Percentiles rank a stretch among this genome's conserved stretches.
Conservation (phyloP, 1,140 invertebrate species). For the Neodiprion lecontei region DNA sequence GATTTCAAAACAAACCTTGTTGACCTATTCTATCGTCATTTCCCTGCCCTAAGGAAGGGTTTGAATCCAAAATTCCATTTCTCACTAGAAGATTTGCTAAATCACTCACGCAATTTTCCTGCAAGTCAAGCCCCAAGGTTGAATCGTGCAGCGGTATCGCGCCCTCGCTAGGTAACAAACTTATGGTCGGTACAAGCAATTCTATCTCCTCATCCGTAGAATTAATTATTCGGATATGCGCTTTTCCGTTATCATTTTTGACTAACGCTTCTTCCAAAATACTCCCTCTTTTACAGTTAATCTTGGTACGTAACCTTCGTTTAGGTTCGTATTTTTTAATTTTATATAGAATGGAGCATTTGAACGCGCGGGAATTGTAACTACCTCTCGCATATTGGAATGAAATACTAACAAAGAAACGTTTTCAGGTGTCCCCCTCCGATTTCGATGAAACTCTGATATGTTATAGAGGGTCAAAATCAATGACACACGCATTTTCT, state of each 20-base stretch:
- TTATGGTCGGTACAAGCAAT: not conserved
- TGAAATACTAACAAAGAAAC: not conserved
- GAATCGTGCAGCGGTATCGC: not conserved
- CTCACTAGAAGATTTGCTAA: no score
- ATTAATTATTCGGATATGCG: constrained; percentile 16
- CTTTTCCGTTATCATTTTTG: constrained; percentile 10
- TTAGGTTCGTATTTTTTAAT: not conserved
- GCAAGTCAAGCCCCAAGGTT: not conserved
- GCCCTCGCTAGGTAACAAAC: not conserved
- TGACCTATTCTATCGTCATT: no score
- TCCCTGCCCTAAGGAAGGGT: no score
- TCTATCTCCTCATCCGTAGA: not conserved
- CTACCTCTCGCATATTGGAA: constrained; percentile 1
- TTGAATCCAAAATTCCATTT: no score
- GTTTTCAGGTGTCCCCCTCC: no score
- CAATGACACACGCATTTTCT: no score
- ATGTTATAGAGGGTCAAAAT: no score
- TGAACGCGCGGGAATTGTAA: constrained; percentile 1
- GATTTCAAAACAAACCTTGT: no score
- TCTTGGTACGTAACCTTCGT: constrained; percentile 11
- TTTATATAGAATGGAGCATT: not conserved
- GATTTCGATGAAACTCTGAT: no score
- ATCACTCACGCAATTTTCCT: no score
- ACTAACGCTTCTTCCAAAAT: constrained; percentile 5
- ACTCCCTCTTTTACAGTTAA: not conserved